Base-by-base conservation (phyloP, 2,888 invertebrate species). In the Coremacera marginata region DNA sequence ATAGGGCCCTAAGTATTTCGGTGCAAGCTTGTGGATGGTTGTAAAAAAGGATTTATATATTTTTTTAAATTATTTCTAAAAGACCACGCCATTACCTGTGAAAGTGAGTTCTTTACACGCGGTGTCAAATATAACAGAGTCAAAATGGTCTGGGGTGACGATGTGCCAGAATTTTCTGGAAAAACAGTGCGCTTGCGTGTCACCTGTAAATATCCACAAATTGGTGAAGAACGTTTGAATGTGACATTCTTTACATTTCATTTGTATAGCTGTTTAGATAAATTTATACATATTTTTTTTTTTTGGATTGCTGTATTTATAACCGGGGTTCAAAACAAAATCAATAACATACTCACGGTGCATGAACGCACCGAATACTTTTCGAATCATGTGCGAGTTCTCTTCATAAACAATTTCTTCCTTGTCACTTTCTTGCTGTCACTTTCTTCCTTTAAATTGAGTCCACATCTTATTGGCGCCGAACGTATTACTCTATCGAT, bases 21-120 rank as follows among this genome's bases (percentile, higher is more conserved):
- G n/a, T n/a, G n/a, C n/a, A n/a, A n/a, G n/a, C n/a, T n/a, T n/a
- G n/a, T n/a, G n/a, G n/a, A n/a, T n/a, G n/a, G n/a, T n/a, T n/a
- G n/a, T n/a, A n/a, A n/a, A n/a, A n/a, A n/a, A n/a, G n/a, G n/a
- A n/a, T n/a, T n/a, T n/a, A n/a, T n/a, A n/a, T n/a, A n/a, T n/a
- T n/a, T n/a, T n/a, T n/a, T n/a, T n/a, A n/a, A n/a, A n/a, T n/a
- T n/a, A n/a, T n/a, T n/a, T n/a, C n/a, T n/a, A n/a, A n/a, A n/a
- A 84, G 96, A 97, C 80, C 84, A 88, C 77, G 84, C 86, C 27
- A 87, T 89, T 74, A 88, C 88, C 88, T 98, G 98, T 97, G 94
- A 95, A 60, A 94, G 97, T 5, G 97, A 98, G 85, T 91, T 98
- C 77, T 97, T 95, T 88, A 98, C 98, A 0, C 97, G 97, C 87